A percentile compares a stretch with the other conserved stretches of the same genome.
phyloP scores from a whole-genome alignment of 2,797 vertebrate genomes.

The Tangara arthus region DNA sequence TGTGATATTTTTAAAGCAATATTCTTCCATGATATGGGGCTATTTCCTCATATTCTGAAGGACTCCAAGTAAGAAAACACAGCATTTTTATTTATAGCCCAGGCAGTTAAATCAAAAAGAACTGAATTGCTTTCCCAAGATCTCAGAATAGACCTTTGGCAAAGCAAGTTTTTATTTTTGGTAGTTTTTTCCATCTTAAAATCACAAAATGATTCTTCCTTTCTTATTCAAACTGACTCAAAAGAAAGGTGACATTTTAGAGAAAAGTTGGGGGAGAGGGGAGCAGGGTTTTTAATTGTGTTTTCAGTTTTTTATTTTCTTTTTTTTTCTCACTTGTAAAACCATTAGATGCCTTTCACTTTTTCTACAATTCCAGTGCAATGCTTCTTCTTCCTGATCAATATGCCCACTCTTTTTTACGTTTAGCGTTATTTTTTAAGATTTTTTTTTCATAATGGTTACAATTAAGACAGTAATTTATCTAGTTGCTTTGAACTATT shows the following conservation, averaged over 20 bases:
- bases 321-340: not conserved
- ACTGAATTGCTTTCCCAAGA: not conserved
- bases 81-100: not conserved
- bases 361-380: not conserved
- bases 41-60: not conserved
- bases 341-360: not conserved
- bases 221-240: not conserved
- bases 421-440: not conserved
- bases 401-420: not conserved
- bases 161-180: not conserved
- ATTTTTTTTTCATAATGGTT: not conserved
- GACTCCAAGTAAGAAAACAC: not conserved
- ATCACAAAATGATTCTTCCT: not conserved
- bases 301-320: not conserved
- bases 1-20: not conserved
- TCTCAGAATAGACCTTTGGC: not conserved
- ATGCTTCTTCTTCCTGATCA: not conserved
- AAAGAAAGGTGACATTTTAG: not conserved
- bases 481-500: not conserved
- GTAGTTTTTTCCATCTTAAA: not conserved
- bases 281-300: not conserved
- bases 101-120: not conserved
- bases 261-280: fast-evolving
- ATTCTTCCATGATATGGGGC: not conserved
- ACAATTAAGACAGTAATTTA: not conserved